Evolutionary conservation across 92 coral and sea anemone species (phyloP), one percentile per base, ranked within the genome.

Genomic region (Epizoanthus rinbou): DNA sequence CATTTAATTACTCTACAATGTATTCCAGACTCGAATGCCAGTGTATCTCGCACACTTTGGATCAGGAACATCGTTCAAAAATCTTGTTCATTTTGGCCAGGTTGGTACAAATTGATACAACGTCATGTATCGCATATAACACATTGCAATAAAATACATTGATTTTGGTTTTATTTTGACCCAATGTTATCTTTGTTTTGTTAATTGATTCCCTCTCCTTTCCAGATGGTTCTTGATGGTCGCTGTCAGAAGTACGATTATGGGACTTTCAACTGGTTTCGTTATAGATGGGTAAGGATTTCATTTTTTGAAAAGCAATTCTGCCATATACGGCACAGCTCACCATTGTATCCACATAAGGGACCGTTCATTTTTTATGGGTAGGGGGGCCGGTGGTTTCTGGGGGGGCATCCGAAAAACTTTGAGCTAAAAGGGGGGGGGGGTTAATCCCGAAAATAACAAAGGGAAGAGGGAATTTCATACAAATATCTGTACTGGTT

Each of bases 71-170:
- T 95, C 98, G 23, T 71, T 93, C 54, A 93, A 92, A 86, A 93
- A 95, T 81, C 69, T 95, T 82, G 89, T 93, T 28, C 98, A 95
- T 80, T 95, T 91, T 86, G 98, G 94, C 1, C 98, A 95, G 98
- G 98, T 95, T 66, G 58, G 85, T 25, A 28, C 1, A 7, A 41
- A 15, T 23, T 15, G 24, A 8, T 6, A 21, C 71, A 31, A 8
- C 24, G 16, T 17, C 15, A 25, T 70, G 15, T 43, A 1, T 10
- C 18, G 43, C 13, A 24, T 13, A 65, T 41, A 19, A 17, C 23
- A 19, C 64, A 17, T 17, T 65, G 10, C 11, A 8, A 33, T 15
- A 18, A 5, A 2, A 31, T n/a, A 8, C 17, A 11, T 9, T 65
- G 16, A 28, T 8, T 14, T 22, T 65, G 43, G 31, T 28, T 28